Conservation (phyloP, 2,113 vertebrate genomes). For the Hucho hucho region DNA sequence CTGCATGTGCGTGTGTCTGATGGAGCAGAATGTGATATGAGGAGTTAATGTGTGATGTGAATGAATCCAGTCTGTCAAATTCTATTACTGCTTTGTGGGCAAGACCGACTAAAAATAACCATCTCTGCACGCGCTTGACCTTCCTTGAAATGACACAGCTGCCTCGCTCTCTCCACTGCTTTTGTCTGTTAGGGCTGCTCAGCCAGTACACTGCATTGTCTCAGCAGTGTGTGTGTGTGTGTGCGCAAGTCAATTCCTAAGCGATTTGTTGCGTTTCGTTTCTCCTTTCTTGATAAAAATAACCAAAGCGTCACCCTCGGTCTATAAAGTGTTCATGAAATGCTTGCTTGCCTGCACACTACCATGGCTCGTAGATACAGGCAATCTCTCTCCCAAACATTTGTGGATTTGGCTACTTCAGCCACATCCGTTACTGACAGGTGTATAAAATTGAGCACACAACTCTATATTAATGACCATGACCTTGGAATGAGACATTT, state of each 20-base stretch:
- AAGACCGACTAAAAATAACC: neutral
- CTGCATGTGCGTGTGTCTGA: neutral
- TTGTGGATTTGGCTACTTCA: too few species aligned
- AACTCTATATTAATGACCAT: too few species aligned
- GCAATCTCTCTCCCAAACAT: too few species aligned
- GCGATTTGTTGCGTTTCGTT: neutral
- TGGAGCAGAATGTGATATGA: slow-evolving; percentile 1
- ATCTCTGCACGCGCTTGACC: slow-evolving; percentile 25
- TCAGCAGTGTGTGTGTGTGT: neutral
- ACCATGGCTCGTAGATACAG: too few species aligned
- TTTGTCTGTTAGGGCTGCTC: neutral
- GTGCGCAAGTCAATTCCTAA: neutral
- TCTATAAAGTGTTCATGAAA: too few species aligned
- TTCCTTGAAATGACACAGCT: slow-evolving; percentile 27
- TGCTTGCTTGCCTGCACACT: too few species aligned
- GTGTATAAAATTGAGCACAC: too few species aligned
- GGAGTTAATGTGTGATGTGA: slow-evolving; percentile 12
- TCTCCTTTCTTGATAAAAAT: neutral
- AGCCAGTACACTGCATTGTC: neutral
- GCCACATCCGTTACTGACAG: too few species aligned
- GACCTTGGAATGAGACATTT: too few species aligned
- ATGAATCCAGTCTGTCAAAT: neutral
- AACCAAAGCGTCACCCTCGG: too few species aligned
- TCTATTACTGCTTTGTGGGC: neutral
- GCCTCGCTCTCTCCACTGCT: neutral